Conservation (phyloP, 2,888 invertebrate species). For the Phanerotoma sp. region DNA sequence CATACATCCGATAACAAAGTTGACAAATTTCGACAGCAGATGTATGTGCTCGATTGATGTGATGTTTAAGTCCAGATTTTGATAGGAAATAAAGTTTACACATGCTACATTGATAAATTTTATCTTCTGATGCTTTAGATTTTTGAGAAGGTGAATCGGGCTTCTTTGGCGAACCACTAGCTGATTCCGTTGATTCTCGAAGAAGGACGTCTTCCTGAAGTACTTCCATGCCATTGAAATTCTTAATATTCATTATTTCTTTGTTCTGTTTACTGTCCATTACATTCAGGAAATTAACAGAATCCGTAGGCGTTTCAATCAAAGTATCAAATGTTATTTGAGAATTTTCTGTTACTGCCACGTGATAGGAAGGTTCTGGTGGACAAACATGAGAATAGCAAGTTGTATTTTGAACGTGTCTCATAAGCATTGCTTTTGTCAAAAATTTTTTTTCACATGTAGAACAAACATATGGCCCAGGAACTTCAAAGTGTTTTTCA, state of each 20-base stretch:
- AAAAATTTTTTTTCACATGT: conserved; percentile 36
- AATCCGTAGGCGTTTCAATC: neutral
- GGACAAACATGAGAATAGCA: neutral
- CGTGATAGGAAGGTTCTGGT: neutral
- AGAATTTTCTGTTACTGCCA: neutral
- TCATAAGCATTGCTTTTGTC: conserved; percentile 33
- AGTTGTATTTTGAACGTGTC: conserved; percentile 23
- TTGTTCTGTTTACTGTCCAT: neutral
- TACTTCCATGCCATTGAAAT: neutral
- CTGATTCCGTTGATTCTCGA: neutral
- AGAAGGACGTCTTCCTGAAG: neutral
- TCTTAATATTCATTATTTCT: neutral
- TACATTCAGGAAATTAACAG: neutral
- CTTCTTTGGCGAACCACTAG: neutral
- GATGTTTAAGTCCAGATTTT: conserved; percentile 22
- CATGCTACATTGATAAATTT: conserved; percentile 27
- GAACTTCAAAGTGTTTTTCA: conserved; percentile 32
- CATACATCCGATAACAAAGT: conserved; percentile 35
- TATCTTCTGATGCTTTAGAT: neutral
- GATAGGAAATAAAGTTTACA: conserved; percentile 28
- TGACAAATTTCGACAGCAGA: conserved; percentile 34
- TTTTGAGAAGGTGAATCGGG: neutral
- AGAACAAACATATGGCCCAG: conserved; percentile 29
- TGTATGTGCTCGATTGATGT: conserved; percentile 35
- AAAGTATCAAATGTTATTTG: neutral